Base-by-base conservation (phyloP, 92 coral and sea anemone species). In the Hydrozoanthus gracilis region DNA sequence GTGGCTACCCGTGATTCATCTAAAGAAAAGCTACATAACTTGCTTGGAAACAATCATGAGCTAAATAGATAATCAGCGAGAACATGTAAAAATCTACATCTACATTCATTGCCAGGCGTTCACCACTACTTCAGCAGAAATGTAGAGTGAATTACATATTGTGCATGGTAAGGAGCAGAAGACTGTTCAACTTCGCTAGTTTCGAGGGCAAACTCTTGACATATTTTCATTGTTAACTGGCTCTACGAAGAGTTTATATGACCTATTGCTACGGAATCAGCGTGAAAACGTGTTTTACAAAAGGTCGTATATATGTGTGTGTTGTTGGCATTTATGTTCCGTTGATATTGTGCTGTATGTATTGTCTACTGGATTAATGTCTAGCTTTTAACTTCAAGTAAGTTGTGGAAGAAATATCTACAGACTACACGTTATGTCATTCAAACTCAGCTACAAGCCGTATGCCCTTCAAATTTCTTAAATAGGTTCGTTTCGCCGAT, bases 51-150 rank as follows among this genome's bases (percentile, higher is more conserved):
- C 73, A 62, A 20, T 13, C 6, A 18, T 10, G 5, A 35, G 13
- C 48, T 66, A 62, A 79, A 79, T 60, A 79, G 46, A 51, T 49
- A 80, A 48, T 80, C 74, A 80, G 48, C 85, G 48, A 27, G 85
- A 66, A 39, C 74, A 80, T 2, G 48, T 62, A 5, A 50, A 51
- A 48, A 46, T 16, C 18, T 80, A n/a, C 74, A 80, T 8, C 12
- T 48, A 65, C 54, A 80, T 54, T 80, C 51, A 48, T 48, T 46
- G 60, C 85, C 54, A 46, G 45, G 39, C 71, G 44, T 49, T 62
- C 10, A 47, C 67, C 74, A 11, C n/a, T 17, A 80, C 84, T 48
- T 74, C 79, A n/a, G 58, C 35, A 79, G 72, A 79, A 64, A 14
- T 79, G 58, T 77, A 13, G 58, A 77, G 69, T 10, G 65, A 15